These are phyloP conservation scores for Cyanoramphus novaezelandiae DNA, from an alignment of 2,113 vertebrate species.

Conservation along the genomic window DNA sequence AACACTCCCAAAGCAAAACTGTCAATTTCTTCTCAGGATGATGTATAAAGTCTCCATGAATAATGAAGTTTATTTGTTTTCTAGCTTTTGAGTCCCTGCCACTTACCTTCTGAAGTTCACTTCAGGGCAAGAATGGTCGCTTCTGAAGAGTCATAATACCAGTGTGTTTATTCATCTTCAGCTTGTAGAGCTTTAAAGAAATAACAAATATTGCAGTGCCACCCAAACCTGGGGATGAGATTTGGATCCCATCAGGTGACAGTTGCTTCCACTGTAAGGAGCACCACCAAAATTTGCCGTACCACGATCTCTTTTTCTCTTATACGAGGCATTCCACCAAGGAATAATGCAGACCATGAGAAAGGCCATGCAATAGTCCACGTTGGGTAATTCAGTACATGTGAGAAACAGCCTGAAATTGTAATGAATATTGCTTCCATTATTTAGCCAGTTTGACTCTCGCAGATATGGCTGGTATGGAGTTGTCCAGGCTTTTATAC, in stretches of 20 bases:
- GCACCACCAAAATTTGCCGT: neutral
- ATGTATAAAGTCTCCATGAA: neutral
- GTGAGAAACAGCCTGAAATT: neutral
- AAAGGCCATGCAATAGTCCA: fast-evolving
- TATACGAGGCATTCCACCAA: neutral
- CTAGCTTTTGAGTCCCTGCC: neutral
- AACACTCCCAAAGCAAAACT: neutral
- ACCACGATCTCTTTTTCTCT: neutral
- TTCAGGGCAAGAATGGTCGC: neutral
- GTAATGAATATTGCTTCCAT: neutral
- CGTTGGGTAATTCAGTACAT: neutral
- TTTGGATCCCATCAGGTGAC: neutral
- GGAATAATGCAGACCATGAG: neutral
- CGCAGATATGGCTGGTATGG: neutral
- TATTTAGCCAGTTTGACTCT: neutral
- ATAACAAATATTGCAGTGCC: neutral
- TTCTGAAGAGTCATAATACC: neutral
- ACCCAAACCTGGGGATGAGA: neutral
- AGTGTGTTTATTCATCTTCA: neutral
- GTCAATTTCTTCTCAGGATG: neutral
- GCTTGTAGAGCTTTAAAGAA: neutral
- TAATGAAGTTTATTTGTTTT: neutral
- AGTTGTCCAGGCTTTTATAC: neutral
- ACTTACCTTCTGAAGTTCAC: neutral
- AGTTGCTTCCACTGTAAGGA: neutral